A percentile compares a stretch with the other conserved stretches of the same genome.
Conservation (phyloP, 53 echinoderm and acorn worm species). For the Pentamera pediparva region DNA sequence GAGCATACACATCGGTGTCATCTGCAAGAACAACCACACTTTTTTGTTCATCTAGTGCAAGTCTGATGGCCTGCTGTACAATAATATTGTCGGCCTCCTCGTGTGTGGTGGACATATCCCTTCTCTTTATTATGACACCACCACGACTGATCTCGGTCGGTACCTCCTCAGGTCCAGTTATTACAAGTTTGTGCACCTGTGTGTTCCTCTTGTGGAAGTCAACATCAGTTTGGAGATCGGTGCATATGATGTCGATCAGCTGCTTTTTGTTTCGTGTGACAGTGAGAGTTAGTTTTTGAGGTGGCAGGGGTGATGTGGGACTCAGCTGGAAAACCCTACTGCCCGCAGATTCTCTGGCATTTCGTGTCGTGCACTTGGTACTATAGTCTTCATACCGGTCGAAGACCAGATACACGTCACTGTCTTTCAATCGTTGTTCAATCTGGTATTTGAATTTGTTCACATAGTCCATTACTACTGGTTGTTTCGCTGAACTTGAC, state of each 20-base stretch:
- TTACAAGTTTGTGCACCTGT: conserved; percentile 29
- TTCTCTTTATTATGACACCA: conserved; percentile 1
- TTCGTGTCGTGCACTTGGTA: conserved; percentile 35
- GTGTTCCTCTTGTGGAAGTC: neutral
- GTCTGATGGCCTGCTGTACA: conserved; percentile 32
- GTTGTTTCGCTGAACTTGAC: conserved; percentile 12
- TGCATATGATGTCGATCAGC: conserved; percentile 31
- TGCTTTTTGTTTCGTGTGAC: conserved; percentile 47
- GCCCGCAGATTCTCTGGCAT: conserved; percentile 22
- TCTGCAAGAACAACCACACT: conserved; percentile 34
- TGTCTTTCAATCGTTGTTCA: conserved; percentile 7
- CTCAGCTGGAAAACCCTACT: conserved; percentile 32
- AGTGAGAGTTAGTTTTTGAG: conserved; percentile 36
- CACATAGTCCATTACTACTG: conserved; percentile 41
- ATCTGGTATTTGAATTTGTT: conserved; percentile 25
- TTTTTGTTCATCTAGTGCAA: conserved; percentile 6
- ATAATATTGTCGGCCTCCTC: conserved; percentile 42
- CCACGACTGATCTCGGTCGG: conserved; percentile 32
- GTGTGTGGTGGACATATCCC: conserved; percentile 18
- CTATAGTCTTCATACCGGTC: conserved; percentile 37
- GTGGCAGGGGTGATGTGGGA: conserved; percentile 34
- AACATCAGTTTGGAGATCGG: conserved; percentile 14
- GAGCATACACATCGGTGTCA: conserved; percentile 41
- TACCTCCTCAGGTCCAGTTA: conserved; percentile 27
- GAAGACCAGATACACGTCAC: conserved; percentile 33